Evolutionary conservation across 2,113 vertebrate genomes (phyloP).

Genomic region (Nipponia nippon): DNA sequence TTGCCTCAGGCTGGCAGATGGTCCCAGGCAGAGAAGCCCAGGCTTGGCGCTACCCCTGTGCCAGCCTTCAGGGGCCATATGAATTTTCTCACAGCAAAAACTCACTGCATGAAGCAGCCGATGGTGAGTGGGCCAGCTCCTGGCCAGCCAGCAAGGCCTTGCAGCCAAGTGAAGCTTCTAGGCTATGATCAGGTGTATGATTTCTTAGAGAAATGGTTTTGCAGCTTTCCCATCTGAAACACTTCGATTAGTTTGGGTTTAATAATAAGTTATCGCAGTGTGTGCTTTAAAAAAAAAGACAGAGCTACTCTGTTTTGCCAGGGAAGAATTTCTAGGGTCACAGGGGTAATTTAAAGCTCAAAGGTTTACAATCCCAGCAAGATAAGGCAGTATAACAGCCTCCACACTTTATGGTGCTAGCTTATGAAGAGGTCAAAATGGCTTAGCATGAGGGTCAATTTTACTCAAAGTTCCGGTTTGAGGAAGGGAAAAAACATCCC

Average conservation of each 20-base stretch:
- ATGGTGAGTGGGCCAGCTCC: rapidly evolving
- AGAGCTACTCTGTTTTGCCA: neutral
- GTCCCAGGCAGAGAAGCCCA: neutral
- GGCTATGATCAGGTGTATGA: neutral
- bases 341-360: slow-evolving; percentile 10
- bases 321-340: slow-evolving; percentile 12
- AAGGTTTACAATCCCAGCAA: slow-evolving; percentile 36
- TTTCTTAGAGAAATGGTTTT: neutral
- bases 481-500: neutral
- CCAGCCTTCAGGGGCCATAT: neutral
- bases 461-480: neutral
- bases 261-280: neutral
- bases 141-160: neutral
- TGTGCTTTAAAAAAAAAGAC: neutral
- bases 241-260: neutral
- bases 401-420: slow-evolving; percentile 18
- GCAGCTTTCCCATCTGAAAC: neutral
- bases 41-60: neutral
- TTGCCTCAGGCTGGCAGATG: neutral
- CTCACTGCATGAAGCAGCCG: rapidly evolving
- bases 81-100: neutral
- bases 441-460: neutral
- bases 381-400: slow-evolving; percentile 32
- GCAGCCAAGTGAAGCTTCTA: neutral
- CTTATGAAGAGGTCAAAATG: slow-evolving; percentile 36